Evolutionary conservation across 2,113 vertebrate genomes (phyloP), one percentile per base, ranked within the genome.

Genomic region (Notothenia coriiceps): DNA sequence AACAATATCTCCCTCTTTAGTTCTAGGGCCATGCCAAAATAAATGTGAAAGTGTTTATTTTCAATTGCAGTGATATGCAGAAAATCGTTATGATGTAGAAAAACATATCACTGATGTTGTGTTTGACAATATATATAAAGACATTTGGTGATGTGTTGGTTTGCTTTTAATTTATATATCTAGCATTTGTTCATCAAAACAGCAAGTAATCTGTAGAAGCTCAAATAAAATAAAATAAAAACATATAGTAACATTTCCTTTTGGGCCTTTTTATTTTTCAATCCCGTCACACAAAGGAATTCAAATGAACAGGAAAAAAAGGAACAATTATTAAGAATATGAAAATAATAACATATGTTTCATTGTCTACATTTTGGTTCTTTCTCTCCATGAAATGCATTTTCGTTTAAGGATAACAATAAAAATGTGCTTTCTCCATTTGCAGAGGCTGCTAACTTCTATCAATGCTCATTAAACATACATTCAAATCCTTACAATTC

Each of bases 1-100:
- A 79, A 89, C 75, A 89, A 84, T 79, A 80, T 71, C 65, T 75
- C 52, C 25, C 65, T 17, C 14, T 81, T 88, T 74, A 71, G 44
- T 20, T 44, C 12, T 20, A 4, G 1, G n/a, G 9, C 43, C 43
- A 29, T 44, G n/a, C 59, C 69, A 57, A 55, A 20, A 12, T 5
- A 33, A 55, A 20, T 15, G 12, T 57, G 6, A 66, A 43, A 20
- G 17, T 50, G 7, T 62, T 66, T 62, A 9, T 67, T 64, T 50
- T 60, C 2, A 70, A 14, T 6, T 35, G 2, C 1, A 29, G 20
- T 54, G 50, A 4, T 22, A 25, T 40, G 20, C 46, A 40, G 29
- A 25, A 25, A 25, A 25, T 2, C 25, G 25, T 25, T 25, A 25
- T 25, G 25, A 25, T 25, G 2, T 25, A 25, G 25, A 25, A 25